Evolutionary conservation across 2,888 invertebrate species (phyloP).

Genomic region (Melanostoma mellinum): DNA sequence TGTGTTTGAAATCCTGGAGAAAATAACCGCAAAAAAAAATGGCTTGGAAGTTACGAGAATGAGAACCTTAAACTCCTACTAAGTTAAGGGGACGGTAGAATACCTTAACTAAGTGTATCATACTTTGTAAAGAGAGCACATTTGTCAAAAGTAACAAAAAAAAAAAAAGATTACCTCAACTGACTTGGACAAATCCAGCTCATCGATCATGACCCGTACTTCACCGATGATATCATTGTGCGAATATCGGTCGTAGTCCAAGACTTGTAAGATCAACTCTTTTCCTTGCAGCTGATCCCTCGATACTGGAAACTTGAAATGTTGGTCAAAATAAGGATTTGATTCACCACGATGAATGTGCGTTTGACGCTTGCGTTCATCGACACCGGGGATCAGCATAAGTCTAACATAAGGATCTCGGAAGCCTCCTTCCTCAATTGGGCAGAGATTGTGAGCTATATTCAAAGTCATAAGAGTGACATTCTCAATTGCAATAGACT

Average conservation of each 20-base stretch:
- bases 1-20: no score
- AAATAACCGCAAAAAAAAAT: no score
- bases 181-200: conserved; percentile 86
- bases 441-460: conserved; percentile 91
- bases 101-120: no score
- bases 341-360: conserved; percentile 91
- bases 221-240: conserved; percentile 95
- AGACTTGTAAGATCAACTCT: conserved; percentile 83
- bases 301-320: conserved; percentile 95
- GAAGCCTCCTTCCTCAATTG: conserved; percentile 93
- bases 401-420: conserved; percentile 94
- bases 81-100: no score
- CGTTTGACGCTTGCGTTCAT: conserved; percentile 92
- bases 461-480: conserved; percentile 32
- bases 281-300: conserved; percentile 93
- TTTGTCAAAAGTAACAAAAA: neutral
- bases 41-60: no score
- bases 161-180: conserved; percentile 78
- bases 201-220: conserved; percentile 89
- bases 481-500: neutral
- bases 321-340: conserved; percentile 94
- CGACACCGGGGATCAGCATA: conserved; percentile 91
- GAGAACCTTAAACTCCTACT: no score
- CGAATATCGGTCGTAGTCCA: conserved; percentile 86
- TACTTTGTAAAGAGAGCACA: no score